Base-by-base conservation (phyloP, 2,113 vertebrate species). In the Xenopus laevis region DNA sequence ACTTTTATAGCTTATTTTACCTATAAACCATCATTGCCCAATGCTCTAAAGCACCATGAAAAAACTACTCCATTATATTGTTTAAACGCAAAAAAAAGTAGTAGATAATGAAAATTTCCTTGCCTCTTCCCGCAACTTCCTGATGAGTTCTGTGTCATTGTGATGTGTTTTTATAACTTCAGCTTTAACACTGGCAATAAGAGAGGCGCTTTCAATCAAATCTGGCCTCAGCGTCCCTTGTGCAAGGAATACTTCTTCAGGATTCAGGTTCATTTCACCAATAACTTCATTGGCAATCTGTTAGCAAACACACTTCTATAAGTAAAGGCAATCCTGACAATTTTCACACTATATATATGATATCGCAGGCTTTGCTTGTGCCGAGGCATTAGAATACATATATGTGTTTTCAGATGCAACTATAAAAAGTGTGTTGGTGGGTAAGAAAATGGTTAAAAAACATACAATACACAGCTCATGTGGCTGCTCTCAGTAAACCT, bases 141-240 rank as follows among this genome's bases (percentile, higher is more conserved):
- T 91, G 87, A 99, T 97, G 59, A 99, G 95, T 74, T 99, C 97
- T 0, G 97, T 99, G 85, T 99, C 97, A 0, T 99, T 99, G 84
- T 99, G 97, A 81, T 99, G 97, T 0, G 97, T 99, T 84, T 99
- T 99, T 89, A 99, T 99, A 86, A 99, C 87, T 68, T 99, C 95
- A 4, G 97, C 97, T 84, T 97, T 99, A 80, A 94, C 95, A 1
- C 97, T 99, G 67, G 95, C 97, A 61, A 98, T 81, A 64, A 92
- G 85, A 23, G 97, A 99, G 9, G 97, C 97, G 0, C 97, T 99
- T 84, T 99, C 97, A 27, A 99, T 99, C 15, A 99, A 92, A 81
- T 99, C 97, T 8, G 97, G 97, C 80, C 97, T 87, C 78, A 99
- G 85, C 4, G 97, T 99, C 18, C 97, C 97, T 86, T 99, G 97